Evolutionary conservation across 2,797 vertebrate species (phyloP), one percentile per base, ranked within the genome.

Genomic region (Threskiornis aethiopicus): DNA sequence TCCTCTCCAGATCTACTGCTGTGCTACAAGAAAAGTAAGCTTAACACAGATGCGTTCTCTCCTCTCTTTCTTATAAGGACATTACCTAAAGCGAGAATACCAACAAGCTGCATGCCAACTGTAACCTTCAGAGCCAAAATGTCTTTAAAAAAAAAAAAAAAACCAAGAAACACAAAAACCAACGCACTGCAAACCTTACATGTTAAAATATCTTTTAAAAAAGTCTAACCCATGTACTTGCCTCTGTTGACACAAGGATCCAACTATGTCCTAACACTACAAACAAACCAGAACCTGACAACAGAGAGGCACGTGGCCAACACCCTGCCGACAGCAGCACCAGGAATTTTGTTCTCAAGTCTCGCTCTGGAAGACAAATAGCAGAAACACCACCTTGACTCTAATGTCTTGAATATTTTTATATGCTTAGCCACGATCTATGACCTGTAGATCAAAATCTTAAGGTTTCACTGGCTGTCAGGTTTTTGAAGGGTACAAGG

Each of bases 271-370:
- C 66, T 61, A 81, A 57, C 1, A 1, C 42, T 81, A 69, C n/a
- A 85, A 73, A 85, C 39, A 67, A 90, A 93, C 5, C 22, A 52
- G 46, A 88, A 72, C 29, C 31, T 66, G 66, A 88, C 59, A 82
- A 54, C 17, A 61, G 13, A 71, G 24, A 42, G 33, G 31, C 12
- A 72, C 0, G 0, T 2, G 16, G n/a, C 25, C 41, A 76, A 78
- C 10, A 14, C 10, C 33, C 20, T 24, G 6, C 6, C 2, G 24
- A n/a, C 8, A 72, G 16, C 39, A 71, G 39, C 3, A 0, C n/a
- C 11, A 11, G 2, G 1, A 70, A 58, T 35, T 61, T 13, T 69
- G n/a, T 19, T 75, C n/a, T 83, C 18, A 1, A 52, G 71, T 42
- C 55, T 84, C 49, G 29, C 49, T 75, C 49, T 44, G 47, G 28